Percentiles rank a stretch among this genome's conserved stretches.
These are phyloP conservation scores for Drosophila kuntzei DNA, from an alignment of 2,888 invertebrate species.

Conservation along the genomic window DNA sequence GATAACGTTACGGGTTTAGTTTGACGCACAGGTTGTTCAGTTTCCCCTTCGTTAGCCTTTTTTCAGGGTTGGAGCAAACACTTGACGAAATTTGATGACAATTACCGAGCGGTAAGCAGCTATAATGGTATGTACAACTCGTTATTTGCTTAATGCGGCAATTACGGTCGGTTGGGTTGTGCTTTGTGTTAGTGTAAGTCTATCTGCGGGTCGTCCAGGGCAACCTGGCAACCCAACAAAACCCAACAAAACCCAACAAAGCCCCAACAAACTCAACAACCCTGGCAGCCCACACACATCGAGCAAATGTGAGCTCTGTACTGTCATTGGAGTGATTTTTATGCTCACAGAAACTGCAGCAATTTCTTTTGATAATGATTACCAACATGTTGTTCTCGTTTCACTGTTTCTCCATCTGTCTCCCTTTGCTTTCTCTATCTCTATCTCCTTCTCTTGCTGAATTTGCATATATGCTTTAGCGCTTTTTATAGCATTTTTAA, in stretches of 20 bases:
- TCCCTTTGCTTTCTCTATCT: not conserved
- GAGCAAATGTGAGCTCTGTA: conserved; percentile 35
- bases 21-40: conserved; percentile 21
- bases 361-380: conserved; percentile 60
- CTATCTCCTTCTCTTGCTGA: conserved; percentile 8
- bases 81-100: conserved; percentile 63
- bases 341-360: conserved; percentile 43
- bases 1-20: conserved; percentile 14
- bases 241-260: not conserved
- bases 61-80: conserved; percentile 22
- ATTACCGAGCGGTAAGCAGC: conserved; percentile 41
- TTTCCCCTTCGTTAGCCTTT: not conserved
- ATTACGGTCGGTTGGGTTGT: conserved; percentile 57
- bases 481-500: conserved; percentile 64
- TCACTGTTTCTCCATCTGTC: not conserved
- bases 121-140: conserved; percentile 38
- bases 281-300: conserved; percentile 1
- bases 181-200: conserved; percentile 37
- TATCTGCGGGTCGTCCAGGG: conserved; percentile 56
- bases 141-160: conserved; percentile 70
- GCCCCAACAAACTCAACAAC: conserved; percentile 3
- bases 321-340: conserved; percentile 62
- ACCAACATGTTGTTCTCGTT: conserved; percentile 33
- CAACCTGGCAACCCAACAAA: conserved; percentile 31
- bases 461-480: conserved; percentile 50